phyloP scores from a whole-genome alignment of 2,113 vertebrate species.

The Microcebus murinus region DNA sequence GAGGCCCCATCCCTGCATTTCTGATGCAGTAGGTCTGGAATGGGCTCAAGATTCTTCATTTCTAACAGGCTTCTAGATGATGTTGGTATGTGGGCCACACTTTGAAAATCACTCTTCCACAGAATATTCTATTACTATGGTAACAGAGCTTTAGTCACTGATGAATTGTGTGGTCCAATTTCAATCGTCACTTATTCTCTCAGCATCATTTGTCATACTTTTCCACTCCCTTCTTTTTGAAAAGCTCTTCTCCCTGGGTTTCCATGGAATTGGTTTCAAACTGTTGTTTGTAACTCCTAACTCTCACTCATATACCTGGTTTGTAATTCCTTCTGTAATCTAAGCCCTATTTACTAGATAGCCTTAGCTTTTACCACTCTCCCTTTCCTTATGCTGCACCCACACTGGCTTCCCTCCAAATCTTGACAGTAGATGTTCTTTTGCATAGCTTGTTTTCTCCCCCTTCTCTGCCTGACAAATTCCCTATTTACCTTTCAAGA shows the following conservation, averaged over 20 bases:
- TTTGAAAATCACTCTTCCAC: neutral
- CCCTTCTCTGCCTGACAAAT: neutral
- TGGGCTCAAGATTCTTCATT: neutral
- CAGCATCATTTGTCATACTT: neutral
- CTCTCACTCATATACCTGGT: neutral
- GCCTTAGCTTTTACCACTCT: neutral
- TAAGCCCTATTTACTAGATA: neutral
- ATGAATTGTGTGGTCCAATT: neutral
- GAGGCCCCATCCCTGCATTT: neutral
- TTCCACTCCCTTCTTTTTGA: neutral
- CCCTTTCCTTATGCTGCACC: neutral
- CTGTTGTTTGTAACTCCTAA: neutral
- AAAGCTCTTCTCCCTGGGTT: neutral
- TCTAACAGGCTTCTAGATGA: neutral
- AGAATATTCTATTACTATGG: neutral
- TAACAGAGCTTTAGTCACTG: neutral
- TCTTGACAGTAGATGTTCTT: neutral
- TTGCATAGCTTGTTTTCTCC: neutral
- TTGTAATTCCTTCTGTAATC: neutral
- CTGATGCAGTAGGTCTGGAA: neutral
- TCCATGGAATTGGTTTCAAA: neutral
- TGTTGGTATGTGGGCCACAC: neutral
- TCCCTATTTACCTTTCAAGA: neutral
- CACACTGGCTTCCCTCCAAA: neutral
- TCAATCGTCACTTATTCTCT: neutral